phyloP scores from a whole-genome alignment of 1,140 invertebrate species.

The Teleopsis dalmanni region DNA sequence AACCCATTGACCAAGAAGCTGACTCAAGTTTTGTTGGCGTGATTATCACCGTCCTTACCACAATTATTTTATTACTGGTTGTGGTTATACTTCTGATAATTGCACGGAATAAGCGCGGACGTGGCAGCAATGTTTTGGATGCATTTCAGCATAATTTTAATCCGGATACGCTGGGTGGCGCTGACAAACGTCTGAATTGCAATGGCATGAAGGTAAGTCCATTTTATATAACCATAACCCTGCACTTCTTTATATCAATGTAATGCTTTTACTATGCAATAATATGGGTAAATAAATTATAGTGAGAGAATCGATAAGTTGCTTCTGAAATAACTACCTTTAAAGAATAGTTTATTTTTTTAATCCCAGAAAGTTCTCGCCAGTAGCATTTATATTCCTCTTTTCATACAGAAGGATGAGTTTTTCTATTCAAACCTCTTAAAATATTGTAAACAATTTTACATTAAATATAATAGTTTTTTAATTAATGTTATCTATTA shows the following conservation, averaged over 20 bases:
- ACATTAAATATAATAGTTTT: too few species aligned
- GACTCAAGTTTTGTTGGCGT: constrained; percentile 60
- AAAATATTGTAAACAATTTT: too few species aligned
- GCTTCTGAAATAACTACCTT: too few species aligned
- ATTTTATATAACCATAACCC: neutral
- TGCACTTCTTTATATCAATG: neutral
- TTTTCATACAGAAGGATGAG: too few species aligned
- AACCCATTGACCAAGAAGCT: constrained; percentile 47
- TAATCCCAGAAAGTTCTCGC: too few species aligned
- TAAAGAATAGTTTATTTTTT: too few species aligned
- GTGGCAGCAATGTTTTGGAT: constrained; percentile 47
- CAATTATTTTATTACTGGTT: constrained; percentile 62
- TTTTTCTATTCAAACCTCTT: too few species aligned
- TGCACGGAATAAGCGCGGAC: constrained; percentile 57
- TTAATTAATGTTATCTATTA: too few species aligned
- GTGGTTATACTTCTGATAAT: constrained; percentile 65
- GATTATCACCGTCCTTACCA: constrained; percentile 67
- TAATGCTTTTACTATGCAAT: neutral
- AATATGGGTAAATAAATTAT: too few species aligned
- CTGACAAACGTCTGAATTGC: constrained; percentile 44
- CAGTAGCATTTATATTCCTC: too few species aligned
- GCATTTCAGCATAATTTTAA: constrained; percentile 43
- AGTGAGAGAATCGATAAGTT: too few species aligned
- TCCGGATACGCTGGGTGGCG: constrained; percentile 41
- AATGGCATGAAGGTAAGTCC: constrained; percentile 48